phyloP scores from a whole-genome alignment of 2,888 invertebrate species.

The Hemithea aestivaria region DNA sequence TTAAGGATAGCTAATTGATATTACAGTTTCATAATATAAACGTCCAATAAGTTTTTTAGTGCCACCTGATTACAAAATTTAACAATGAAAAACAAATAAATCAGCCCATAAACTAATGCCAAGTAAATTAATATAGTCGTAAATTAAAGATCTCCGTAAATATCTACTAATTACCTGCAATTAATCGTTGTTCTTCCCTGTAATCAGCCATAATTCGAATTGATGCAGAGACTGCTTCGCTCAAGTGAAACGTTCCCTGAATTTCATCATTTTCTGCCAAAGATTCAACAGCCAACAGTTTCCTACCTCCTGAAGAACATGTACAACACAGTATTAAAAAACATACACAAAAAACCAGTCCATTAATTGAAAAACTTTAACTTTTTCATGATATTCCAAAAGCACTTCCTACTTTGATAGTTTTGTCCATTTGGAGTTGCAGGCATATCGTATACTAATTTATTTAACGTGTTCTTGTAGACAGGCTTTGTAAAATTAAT shows the following conservation, averaged over 20 bases:
- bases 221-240: slow-evolving; percentile 64
- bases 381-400: no score
- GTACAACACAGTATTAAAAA: not conserved
- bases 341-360: no score
- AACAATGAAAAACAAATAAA: no score
- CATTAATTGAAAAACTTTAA: no score
- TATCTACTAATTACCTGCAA: no score
- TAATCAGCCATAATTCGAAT: slow-evolving; percentile 65
- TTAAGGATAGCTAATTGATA: no score
- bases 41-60: no score
- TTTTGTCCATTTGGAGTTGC: slow-evolving; percentile 61
- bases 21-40: no score
- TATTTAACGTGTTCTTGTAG: slow-evolving; percentile 54
- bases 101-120: no score
- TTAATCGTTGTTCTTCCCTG: slow-evolving; percentile 61
- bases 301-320: slow-evolving; percentile 52
- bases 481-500: slow-evolving; percentile 58
- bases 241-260: slow-evolving; percentile 62
- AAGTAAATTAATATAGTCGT: no score
- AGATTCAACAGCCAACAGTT: slow-evolving; percentile 61
- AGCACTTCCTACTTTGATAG: slow-evolving; percentile 55
- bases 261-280: slow-evolving; percentile 47
- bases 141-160: no score
- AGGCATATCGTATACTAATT: slow-evolving; percentile 56
- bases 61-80: no score